Percentiles rank a stretch among this genome's conserved stretches.
Conservation (phyloP, 2,113 vertebrate species). For the Mormyrus iriodes region DNA sequence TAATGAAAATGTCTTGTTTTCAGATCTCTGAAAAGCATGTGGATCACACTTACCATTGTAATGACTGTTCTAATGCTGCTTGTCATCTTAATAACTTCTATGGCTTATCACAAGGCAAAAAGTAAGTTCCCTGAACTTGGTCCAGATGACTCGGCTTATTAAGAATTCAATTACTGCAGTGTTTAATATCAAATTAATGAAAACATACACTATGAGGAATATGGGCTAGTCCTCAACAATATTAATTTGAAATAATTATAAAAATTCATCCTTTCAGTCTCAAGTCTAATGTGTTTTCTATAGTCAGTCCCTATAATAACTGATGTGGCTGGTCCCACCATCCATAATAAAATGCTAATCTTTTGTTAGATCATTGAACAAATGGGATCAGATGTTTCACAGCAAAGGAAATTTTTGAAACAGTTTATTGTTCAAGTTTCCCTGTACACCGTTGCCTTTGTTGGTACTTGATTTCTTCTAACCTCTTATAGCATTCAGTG, state of each 20-base stretch:
- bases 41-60: constrained; percentile 25
- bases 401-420: neutral
- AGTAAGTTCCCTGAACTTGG: constrained; percentile 17
- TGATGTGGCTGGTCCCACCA: neutral
- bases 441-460: neutral
- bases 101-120: constrained; percentile 37
- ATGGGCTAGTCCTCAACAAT: neutral
- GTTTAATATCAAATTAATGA: neutral
- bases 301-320: neutral
- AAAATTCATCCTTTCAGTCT: neutral
- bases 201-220: neutral
- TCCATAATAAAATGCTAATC: neutral
- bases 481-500: neutral
- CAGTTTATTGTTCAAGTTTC: neutral
- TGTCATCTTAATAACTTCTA: constrained; percentile 33
- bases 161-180: neutral
- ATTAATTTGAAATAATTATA: neutral
- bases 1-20: neutral
- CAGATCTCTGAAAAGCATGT: constrained; percentile 43
- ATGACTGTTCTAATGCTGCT: constrained; percentile 39
- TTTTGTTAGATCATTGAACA: neutral
- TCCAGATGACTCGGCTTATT: neutral
- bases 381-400: neutral
- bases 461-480: neutral
- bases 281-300: neutral